Conservation (phyloP, 2,888 invertebrate species). For the Epirrita christyi region DNA sequence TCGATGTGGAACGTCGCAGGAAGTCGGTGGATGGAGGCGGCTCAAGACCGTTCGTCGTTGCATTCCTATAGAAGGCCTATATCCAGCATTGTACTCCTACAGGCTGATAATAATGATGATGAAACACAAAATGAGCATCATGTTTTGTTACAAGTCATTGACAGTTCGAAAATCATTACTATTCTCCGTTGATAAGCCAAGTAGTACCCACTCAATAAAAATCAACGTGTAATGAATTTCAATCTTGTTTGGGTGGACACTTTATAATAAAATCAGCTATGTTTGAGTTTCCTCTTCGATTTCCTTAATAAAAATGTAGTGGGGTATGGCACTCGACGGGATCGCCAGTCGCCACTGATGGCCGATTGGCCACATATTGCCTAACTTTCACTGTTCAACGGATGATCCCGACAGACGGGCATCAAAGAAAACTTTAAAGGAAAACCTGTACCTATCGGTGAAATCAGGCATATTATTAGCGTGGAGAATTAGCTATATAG, state of each 20-base stretch:
- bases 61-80: no score
- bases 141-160: neutral
- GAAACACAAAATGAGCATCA: neutral
- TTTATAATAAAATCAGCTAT: constrained; percentile 7
- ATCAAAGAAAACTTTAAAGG: no score
- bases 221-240: constrained; percentile 29
- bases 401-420: no score
- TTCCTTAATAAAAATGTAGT: constrained; percentile 20
- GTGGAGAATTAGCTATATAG: no score
- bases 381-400: neutral
- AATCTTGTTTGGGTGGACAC: constrained; percentile 13
- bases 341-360: neutral
- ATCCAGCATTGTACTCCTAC: no score
- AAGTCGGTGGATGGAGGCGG: no score
- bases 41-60: no score
- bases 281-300: constrained; percentile 18
- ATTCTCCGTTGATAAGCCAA: neutral
- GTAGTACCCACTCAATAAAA: constrained; percentile 11
- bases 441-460: no score
- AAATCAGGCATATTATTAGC: no score
- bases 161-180: neutral
- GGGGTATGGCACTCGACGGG: neutral
- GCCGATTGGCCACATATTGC: neutral
- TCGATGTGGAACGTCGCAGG: no score
- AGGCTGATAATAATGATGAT: no score